Percentiles rank a stretch among this genome's conserved stretches.
These are phyloP conservation scores for Keiferia lycopersicella DNA, from an alignment of 2,888 invertebrate genomes.

Conservation along the genomic window DNA sequence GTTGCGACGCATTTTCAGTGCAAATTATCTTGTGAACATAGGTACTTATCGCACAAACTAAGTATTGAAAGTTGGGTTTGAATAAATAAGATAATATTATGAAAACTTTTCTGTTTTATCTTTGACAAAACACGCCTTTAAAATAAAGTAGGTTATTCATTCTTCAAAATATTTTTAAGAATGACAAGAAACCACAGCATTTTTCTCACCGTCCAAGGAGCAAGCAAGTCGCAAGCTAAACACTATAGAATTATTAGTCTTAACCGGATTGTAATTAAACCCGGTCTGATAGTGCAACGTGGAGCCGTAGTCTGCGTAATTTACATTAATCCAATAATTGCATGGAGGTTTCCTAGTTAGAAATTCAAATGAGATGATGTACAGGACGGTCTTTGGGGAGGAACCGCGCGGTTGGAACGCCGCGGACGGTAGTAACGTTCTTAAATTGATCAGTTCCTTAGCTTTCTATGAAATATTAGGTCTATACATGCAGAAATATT, in stretches of 20 bases:
- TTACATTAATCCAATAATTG: slow-evolving; percentile 97
- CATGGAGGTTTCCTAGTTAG: slow-evolving; percentile 95
- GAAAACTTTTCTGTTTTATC: too few species aligned
- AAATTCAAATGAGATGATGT: slow-evolving; percentile 94
- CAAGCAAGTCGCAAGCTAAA: slow-evolving; percentile 34
- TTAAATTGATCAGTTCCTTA: not conserved
- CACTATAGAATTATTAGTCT: slow-evolving; percentile 71
- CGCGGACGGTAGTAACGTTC: slow-evolving; percentile 42
- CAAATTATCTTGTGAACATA: too few species aligned
- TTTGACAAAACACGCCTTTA: too few species aligned
- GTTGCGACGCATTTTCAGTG: too few species aligned
- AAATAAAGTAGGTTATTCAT: too few species aligned
- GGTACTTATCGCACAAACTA: too few species aligned
- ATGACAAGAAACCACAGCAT: not conserved
- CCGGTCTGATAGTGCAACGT: slow-evolving; percentile 79
- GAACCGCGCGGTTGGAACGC: slow-evolving; percentile 50
- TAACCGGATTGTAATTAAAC: slow-evolving; percentile 80
- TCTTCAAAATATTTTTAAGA: too few species aligned
- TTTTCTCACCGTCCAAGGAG: not conserved
- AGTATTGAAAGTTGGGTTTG: too few species aligned
- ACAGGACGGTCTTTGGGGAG: slow-evolving; percentile 75
- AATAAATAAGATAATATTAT: too few species aligned
- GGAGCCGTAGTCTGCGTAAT: slow-evolving; percentile 89
- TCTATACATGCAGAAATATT: too few species aligned
- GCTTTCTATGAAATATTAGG: too few species aligned